These are phyloP conservation scores for Chiloscyllium plagiosum DNA, from an alignment of 2,113 vertebrate genomes.

Conservation along the genomic window DNA sequence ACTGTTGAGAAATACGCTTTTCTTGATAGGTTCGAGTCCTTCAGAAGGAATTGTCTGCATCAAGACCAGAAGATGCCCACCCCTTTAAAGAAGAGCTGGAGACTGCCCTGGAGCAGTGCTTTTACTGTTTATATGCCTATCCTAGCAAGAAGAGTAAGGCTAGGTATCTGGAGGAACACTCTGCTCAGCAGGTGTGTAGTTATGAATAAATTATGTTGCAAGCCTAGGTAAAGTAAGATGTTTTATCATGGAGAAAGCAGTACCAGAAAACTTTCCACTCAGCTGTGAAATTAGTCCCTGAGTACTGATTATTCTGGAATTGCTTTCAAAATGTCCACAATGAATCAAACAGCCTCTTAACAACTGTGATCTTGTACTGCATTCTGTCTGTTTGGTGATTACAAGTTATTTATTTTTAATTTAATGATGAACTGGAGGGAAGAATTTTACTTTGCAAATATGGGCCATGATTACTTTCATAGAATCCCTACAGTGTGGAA, in stretches of 20 bases:
- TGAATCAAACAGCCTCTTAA: too few relatives aligned
- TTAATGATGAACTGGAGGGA: neutral
- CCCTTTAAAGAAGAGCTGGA: conserved; percentile 94
- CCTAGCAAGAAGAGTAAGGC: conserved; percentile 98
- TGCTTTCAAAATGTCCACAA: neutral
- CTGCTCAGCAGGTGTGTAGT: conserved; percentile 74
- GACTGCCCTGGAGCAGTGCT: conserved; percentile 89
- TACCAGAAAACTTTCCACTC: neutral
- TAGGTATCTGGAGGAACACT: conserved; percentile 91
- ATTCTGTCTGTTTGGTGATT: neutral
- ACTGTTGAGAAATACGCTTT: neutral
- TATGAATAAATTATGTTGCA: neutral
- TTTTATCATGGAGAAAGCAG: neutral
- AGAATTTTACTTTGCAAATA: neutral
- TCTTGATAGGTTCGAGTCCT: conserved; percentile 70
- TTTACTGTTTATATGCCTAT: conserved; percentile 87
- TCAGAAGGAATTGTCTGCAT: conserved; percentile 73
- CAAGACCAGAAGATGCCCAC: conserved; percentile 65
- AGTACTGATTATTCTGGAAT: neutral
- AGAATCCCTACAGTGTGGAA: too few relatives aligned
- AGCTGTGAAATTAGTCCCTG: neutral
- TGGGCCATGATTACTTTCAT: neutral
- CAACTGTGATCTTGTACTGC: too few relatives aligned
- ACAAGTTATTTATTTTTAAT: neutral
- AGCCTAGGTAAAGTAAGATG: neutral